phyloP scores from a whole-genome alignment of 2,113 vertebrate species.

The Polyodon spathula region DNA sequence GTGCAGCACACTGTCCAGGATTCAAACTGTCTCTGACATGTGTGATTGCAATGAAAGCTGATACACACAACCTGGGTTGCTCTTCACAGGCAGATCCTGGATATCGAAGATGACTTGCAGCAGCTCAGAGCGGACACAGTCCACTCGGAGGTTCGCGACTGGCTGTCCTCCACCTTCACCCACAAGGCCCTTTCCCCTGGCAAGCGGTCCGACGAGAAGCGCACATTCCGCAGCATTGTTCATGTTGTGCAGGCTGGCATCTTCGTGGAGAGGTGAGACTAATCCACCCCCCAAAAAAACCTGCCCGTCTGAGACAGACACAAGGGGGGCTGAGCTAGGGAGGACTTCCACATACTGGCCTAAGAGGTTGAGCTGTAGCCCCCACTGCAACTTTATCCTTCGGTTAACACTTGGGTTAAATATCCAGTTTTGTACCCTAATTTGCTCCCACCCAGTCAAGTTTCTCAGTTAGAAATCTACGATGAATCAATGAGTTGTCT shows the following conservation, averaged over 20 bases:
- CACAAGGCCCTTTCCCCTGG: conserved; percentile 63
- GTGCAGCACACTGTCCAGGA: no score
- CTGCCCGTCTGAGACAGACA: no score
- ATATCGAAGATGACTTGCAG: conserved; percentile 81
- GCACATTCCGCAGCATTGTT: conserved; percentile 88
- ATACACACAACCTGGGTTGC: neutral
- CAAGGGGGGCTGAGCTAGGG: neutral
- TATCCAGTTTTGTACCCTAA: no score
- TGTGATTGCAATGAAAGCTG: neutral
- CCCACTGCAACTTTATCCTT: no score
- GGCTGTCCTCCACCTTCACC: conserved; percentile 85
- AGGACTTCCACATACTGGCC: no score
- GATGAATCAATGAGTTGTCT: no score
- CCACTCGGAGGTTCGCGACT: conserved; percentile 82
- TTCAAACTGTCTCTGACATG: no score
- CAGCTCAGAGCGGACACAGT: conserved; percentile 78
- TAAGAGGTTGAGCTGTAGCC: no score
- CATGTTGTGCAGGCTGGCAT: conserved; percentile 88
- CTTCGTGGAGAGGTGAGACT: conserved; percentile 84
- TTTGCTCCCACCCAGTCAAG: no score
- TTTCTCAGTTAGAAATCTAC: no score
- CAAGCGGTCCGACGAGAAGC: conserved; percentile 73
- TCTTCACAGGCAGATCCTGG: conserved; percentile 66
- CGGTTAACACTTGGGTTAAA: no score
- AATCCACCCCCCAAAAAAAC: no score